A percentile compares a stretch with the other conserved stretches of the same genome.
Evolutionary conservation across 2,888 invertebrate species (phyloP).

Genomic region (Cheilosia scutellata): DNA sequence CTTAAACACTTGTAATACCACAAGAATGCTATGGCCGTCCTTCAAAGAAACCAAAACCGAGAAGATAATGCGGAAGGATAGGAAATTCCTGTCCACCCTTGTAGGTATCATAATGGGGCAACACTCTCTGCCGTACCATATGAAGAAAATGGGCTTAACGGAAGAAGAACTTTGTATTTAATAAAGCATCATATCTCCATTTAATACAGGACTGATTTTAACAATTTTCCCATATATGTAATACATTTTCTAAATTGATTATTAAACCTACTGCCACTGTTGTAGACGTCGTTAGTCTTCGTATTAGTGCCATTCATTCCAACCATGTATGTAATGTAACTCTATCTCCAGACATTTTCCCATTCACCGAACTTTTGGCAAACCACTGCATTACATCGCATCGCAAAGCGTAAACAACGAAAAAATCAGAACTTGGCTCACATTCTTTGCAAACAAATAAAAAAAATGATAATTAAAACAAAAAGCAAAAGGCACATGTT

Average conservation of each 20-base stretch:
- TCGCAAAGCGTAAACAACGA: conserved; percentile 38
- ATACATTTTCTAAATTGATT: background rate
- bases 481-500: conserved; percentile 43
- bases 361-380: conserved; percentile 61
- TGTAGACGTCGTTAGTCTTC: background rate
- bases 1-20: no score
- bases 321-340: conserved; percentile 40
- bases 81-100: no score
- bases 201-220: background rate
- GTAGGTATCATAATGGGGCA: no score
- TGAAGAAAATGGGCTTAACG: no score
- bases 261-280: background rate
- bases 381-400: conserved; percentile 48
- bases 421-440: conserved; percentile 60
- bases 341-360: conserved; percentile 37
- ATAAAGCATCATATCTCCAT: background rate
- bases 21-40: no score
- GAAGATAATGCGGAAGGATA: no score
- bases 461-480: conserved; percentile 29
- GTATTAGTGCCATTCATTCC: conserved; percentile 1
- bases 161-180: no score
- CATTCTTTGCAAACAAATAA: conserved; percentile 46
- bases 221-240: background rate
- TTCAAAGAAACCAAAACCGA: no score
- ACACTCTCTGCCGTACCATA: no score